Conservation (phyloP, 2,888 invertebrate species). For the Lepidochrysops patricia region DNA sequence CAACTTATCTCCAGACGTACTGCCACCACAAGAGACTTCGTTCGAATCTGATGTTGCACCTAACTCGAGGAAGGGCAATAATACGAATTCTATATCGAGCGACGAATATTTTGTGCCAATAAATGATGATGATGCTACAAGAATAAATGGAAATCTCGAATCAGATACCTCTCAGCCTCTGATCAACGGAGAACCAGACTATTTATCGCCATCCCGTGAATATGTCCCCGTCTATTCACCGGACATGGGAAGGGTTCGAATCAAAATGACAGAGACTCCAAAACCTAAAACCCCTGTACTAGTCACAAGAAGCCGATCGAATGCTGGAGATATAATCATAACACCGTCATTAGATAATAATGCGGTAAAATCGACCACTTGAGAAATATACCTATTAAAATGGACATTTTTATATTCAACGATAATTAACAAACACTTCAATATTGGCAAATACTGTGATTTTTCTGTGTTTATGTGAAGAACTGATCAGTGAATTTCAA, state of each 20-base stretch:
- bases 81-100: constrained; percentile 59
- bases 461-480: constrained; percentile 45
- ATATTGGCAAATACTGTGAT: constrained; percentile 71
- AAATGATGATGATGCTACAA: constrained; percentile 61
- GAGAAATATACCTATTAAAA: constrained; percentile 41
- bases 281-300: constrained; percentile 88
- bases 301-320: constrained; percentile 83
- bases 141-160: constrained; percentile 56
- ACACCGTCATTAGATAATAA: constrained; percentile 70
- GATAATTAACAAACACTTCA: constrained; percentile 65
- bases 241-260: constrained; percentile 85
- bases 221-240: constrained; percentile 76
- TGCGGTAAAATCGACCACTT: constrained; percentile 58
- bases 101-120: constrained; percentile 67
- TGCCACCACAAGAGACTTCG: constrained; percentile 49
- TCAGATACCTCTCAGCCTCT: constrained; percentile 70
- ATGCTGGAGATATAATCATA: constrained; percentile 84
- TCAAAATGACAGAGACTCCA: constrained; percentile 83
- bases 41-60: constrained; percentile 58
- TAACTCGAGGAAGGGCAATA: constrained; percentile 62
- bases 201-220: constrained; percentile 59
- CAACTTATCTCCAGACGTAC: constrained; percentile 43
- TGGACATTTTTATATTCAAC: constrained; percentile 53
- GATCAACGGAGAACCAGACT: constrained; percentile 61
- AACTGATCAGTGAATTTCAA: constrained; percentile 41